Conservation (phyloP, 2,113 vertebrate genomes). For the Brachypteracias leptosomus region DNA sequence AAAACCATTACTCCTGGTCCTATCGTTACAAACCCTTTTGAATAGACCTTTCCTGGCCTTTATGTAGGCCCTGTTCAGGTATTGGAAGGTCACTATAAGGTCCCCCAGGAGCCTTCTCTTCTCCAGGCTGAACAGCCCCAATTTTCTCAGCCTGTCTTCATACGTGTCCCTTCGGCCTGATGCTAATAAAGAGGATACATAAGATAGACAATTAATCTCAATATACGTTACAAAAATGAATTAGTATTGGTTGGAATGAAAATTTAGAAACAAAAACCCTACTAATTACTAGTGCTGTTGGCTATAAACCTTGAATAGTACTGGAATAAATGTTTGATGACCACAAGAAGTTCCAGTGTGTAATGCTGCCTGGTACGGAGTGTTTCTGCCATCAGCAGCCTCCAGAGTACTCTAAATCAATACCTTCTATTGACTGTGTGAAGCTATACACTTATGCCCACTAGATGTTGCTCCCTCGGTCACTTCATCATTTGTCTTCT, state of each 20-base stretch:
- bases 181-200: not conserved
- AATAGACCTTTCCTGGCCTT: no score
- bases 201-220: not conserved
- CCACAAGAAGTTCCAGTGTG: not conserved
- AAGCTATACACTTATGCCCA: not conserved
- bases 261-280: not conserved
- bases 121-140: no score
- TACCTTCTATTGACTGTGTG: not conserved
- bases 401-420: not conserved
- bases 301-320: not conserved
- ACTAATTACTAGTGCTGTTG: not conserved
- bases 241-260: not conserved
- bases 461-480: not conserved
- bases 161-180: not conserved
- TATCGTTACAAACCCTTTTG: no score
- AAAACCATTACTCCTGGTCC: no score
- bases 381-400: not conserved
- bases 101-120: no score
- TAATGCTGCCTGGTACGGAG: not conserved
- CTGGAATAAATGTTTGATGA: not conserved
- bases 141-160: no score
- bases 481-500: not conserved
- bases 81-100: no score
- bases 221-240: not conserved
- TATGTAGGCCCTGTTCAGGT: no score